These are phyloP conservation scores for Chiloscyllium punctatum DNA, from an alignment of 2,797 vertebrate species.

Conservation along the genomic window DNA sequence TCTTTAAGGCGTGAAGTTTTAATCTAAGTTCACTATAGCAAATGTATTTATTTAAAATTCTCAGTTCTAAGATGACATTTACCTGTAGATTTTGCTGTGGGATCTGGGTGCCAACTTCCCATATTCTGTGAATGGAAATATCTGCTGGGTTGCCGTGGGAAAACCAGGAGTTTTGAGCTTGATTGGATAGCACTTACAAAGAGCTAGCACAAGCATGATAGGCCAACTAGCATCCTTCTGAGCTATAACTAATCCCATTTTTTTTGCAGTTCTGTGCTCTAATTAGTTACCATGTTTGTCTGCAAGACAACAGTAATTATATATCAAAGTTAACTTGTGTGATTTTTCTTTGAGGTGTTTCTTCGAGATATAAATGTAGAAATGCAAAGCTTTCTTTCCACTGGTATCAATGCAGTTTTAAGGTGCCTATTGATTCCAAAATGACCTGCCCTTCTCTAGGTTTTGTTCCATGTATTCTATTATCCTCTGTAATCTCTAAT, in stretches of 20 bases:
- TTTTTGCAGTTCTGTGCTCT: background rate
- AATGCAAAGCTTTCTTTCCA: background rate
- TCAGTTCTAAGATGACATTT: too few species aligned
- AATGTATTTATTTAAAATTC: too few species aligned
- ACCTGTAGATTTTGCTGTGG: background rate
- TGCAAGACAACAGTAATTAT: background rate
- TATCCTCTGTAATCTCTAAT: background rate
- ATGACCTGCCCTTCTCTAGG: background rate
- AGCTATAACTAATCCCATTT: background rate
- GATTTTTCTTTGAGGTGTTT: background rate
- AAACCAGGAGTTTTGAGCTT: background rate
- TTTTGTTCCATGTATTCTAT: background rate
- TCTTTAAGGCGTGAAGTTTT: too few species aligned
- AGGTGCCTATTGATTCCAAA: background rate
- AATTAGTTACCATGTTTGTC: background rate
- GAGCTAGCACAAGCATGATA: background rate
- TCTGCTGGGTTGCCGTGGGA: background rate
- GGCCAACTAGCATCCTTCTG: background rate
- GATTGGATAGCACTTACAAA: background rate
- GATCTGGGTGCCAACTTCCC: background rate
- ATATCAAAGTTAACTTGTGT: background rate
- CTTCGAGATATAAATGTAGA: background rate
- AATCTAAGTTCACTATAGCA: too few species aligned
- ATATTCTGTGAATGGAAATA: background rate
- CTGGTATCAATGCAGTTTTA: background rate